Evolutionary conservation across 2,113 vertebrate genomes (phyloP).

Genomic region (Atlantisia rogersi): DNA sequence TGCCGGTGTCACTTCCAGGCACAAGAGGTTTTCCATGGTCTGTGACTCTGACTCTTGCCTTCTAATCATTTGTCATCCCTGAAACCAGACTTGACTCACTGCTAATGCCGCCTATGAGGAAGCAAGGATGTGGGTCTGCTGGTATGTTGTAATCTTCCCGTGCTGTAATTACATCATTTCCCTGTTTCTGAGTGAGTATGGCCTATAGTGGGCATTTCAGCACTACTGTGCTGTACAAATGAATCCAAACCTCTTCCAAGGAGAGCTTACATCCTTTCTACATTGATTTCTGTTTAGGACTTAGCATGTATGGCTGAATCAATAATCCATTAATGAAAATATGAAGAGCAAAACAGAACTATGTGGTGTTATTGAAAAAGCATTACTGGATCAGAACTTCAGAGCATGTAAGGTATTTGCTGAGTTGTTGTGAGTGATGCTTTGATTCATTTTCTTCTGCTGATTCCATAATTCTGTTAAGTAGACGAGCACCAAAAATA

Average conservation of each 20-base stretch:
- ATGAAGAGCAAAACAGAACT: not conserved
- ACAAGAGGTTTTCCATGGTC: not conserved
- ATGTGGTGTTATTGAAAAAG: not conserved
- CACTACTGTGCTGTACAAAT: not conserved
- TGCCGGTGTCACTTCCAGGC: not conserved
- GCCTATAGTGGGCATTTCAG: not conserved
- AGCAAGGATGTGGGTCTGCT: not conserved
- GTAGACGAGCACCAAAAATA: not conserved
- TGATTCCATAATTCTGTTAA: not conserved
- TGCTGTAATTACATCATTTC: not conserved
- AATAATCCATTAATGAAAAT: not conserved
- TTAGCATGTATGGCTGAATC: not conserved
- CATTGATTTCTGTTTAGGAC: not conserved
- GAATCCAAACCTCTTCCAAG: not conserved
- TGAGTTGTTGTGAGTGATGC: not conserved
- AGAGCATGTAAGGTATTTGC: not conserved
- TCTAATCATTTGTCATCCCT: not conserved
- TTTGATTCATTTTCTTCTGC: conserved; percentile 29
- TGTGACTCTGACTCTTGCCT: not conserved
- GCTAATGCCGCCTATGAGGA: not conserved
- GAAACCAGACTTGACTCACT: not conserved
- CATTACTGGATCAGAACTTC: not conserved
- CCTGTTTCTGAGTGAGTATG: not conserved
- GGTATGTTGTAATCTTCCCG: not conserved
- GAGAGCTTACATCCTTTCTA: not conserved